Evolutionary conservation across 2,888 invertebrate genomes (phyloP).

Genomic region (Drosophila bunnanda): DNA sequence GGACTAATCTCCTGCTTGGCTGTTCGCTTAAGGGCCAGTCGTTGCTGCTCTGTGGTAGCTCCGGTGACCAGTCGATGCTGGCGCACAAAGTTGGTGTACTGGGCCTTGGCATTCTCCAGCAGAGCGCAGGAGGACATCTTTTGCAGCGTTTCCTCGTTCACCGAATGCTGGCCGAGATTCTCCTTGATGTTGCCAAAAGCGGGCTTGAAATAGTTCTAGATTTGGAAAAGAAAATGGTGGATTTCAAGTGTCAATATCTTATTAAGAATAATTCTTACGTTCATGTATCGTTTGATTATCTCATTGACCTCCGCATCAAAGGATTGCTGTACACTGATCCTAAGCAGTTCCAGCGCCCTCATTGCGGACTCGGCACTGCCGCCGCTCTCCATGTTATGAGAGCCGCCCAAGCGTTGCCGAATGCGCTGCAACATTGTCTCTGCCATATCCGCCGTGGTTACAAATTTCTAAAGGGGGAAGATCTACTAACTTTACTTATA

Average conservation of each 20-base stretch:
- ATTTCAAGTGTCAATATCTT: neutral
- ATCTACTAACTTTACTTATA: neutral
- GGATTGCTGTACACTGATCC: conserved; percentile 87
- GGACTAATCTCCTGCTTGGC: conserved; percentile 63
- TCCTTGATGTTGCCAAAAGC: conserved; percentile 87
- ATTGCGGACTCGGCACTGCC: conserved; percentile 82
- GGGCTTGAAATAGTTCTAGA: conserved; percentile 87
- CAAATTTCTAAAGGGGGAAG: conserved; percentile 72
- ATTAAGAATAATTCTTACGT: conserved; percentile 81
- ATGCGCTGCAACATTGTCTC: conserved; percentile 82
- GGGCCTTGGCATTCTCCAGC: conserved; percentile 83
- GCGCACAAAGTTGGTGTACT: conserved; percentile 81
- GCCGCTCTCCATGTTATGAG: conserved; percentile 65
- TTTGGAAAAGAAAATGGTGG: conserved; percentile 32
- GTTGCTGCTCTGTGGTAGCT: conserved; percentile 42
- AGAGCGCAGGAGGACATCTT: conserved; percentile 84
- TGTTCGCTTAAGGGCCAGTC: conserved; percentile 75
- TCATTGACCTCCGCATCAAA: conserved; percentile 87
- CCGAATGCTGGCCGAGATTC: conserved; percentile 87
- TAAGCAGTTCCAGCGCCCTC: conserved; percentile 86
- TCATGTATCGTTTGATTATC: conserved; percentile 87
- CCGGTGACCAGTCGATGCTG: conserved; percentile 58
- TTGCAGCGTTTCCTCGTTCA: conserved; percentile 86
- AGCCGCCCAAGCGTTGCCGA: conserved; percentile 80
- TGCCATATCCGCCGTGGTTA: conserved; percentile 83